Conservation (phyloP, 2,888 invertebrate genomes). For the Thalpophila matura region DNA sequence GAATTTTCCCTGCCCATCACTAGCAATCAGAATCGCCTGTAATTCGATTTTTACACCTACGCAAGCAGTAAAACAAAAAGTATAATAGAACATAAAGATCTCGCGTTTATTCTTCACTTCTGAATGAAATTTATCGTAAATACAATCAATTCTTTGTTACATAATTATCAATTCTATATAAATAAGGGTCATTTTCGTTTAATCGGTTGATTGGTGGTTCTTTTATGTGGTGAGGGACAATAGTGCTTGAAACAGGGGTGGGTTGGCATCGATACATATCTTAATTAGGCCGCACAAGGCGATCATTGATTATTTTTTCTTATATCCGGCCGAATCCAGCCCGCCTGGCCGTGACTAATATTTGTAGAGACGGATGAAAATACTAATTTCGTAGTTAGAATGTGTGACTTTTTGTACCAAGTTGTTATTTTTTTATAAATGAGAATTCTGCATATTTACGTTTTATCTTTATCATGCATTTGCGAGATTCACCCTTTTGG, state of each 20-base stretch:
- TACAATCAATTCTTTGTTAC: slow-evolving; percentile 63
- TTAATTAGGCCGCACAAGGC: slow-evolving; percentile 90
- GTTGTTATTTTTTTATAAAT: slow-evolving; percentile 14
- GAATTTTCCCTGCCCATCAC: slow-evolving; percentile 71
- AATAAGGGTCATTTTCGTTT: slow-evolving; percentile 63
- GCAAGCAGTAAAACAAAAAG: slow-evolving; percentile 76
- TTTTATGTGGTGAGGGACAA: slow-evolving; percentile 75
- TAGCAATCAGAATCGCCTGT: slow-evolving; percentile 82
- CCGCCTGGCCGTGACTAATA: slow-evolving; percentile 81
- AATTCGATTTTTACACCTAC: slow-evolving; percentile 81
- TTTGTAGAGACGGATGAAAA: slow-evolving; percentile 69
- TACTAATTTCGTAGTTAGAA: slow-evolving; percentile 57
- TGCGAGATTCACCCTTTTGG: too few relatives aligned
- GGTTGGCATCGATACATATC: slow-evolving; percentile 88
- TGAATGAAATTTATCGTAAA: slow-evolving; percentile 60
- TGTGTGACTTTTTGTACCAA: slow-evolving; percentile 40
- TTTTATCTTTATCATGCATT: too few relatives aligned
- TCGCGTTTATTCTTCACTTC: slow-evolving; percentile 50
- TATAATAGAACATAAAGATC: slow-evolving; percentile 50
- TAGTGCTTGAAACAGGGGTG: slow-evolving; percentile 83
- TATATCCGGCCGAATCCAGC: slow-evolving; percentile 78
- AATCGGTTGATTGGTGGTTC: slow-evolving; percentile 42
- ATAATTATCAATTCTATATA: slow-evolving; percentile 62
- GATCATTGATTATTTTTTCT: slow-evolving; percentile 80
- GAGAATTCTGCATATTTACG: slow-evolving; percentile 12